phyloP scores from a whole-genome alignment of 2,113 vertebrate genomes.

The Epinephelus lanceolatus region DNA sequence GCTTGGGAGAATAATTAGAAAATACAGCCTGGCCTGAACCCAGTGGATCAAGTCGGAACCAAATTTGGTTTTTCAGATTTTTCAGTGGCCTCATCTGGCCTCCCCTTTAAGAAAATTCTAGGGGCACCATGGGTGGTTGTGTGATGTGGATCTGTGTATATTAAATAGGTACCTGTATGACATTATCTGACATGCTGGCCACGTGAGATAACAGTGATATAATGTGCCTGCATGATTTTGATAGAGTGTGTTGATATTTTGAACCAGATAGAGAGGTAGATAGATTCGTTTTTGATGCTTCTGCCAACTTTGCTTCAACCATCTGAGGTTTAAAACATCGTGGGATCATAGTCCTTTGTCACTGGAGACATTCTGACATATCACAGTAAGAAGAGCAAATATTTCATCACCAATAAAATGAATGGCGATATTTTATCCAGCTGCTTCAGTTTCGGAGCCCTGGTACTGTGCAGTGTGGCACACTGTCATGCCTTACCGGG shows the following conservation, averaged over 20 bases:
- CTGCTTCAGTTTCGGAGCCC: background rate
- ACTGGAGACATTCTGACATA: background rate
- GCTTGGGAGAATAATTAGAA: too few relatives aligned
- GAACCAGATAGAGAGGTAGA: background rate
- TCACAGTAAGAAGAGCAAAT: background rate
- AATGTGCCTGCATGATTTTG: constrained; percentile 14
- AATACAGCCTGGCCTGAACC: too few relatives aligned
- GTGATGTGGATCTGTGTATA: background rate
- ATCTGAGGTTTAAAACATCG: background rate
- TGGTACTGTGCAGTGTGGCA: background rate
- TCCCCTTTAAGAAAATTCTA: too few relatives aligned
- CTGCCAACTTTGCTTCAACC: background rate
- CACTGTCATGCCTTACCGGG: background rate
- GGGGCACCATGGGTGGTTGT: background rate
- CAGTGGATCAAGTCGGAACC: too few relatives aligned
- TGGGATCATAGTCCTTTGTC: background rate
- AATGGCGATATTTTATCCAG: background rate
- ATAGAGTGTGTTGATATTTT: background rate
- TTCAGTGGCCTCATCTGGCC: too few relatives aligned
- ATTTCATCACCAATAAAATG: background rate
- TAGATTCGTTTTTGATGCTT: background rate
- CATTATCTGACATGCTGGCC: background rate
- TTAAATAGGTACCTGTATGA: background rate
- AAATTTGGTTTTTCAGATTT: too few relatives aligned
- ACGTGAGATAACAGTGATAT: background rate